These are phyloP conservation scores for Ancistrus triradiatus DNA, from an alignment of 2,113 vertebrate genomes.

Conservation along the genomic window DNA sequence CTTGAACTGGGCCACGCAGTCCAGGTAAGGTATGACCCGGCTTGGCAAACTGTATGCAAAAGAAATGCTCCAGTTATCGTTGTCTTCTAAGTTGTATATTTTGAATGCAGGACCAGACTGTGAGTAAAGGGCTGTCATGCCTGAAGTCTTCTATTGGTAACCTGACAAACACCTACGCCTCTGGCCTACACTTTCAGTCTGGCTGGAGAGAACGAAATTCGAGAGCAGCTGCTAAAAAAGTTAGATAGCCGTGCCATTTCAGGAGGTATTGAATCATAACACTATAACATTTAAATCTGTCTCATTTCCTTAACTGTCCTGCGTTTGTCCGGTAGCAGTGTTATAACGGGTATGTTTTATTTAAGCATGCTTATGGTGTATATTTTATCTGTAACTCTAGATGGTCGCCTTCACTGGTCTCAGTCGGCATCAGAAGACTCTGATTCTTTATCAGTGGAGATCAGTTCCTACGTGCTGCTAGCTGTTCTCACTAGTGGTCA, in stretches of 20 bases:
- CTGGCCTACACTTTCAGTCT: constrained; percentile 80
- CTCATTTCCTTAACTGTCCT: too few species aligned
- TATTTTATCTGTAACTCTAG: neutral
- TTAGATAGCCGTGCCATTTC: constrained; percentile 43
- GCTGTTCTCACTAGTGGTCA: constrained; percentile 49
- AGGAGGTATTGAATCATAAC: constrained; percentile 45
- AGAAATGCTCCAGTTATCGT: too few species aligned
- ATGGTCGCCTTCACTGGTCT: constrained; percentile 36
- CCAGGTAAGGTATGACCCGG: constrained; percentile 52
- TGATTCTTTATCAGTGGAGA: constrained; percentile 59
- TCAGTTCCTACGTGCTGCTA: constrained; percentile 58
- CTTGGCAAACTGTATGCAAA: too few species aligned
- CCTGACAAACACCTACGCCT: constrained; percentile 65
- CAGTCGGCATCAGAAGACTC: constrained; percentile 32
- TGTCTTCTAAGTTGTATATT: neutral
- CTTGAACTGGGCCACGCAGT: constrained; percentile 62
- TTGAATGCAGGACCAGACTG: constrained; percentile 55
- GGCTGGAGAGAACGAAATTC: constrained; percentile 64
- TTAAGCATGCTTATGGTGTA: too few species aligned
- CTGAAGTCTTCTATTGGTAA: constrained; percentile 47
- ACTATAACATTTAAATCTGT: too few species aligned
- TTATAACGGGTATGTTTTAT: too few species aligned
- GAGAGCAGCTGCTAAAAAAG: constrained; percentile 49
- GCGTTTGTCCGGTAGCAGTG: too few species aligned
- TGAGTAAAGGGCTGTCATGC: constrained; percentile 69